phyloP scores from a whole-genome alignment of 2,888 invertebrate genomes.

The Andrena hattorfiana region DNA sequence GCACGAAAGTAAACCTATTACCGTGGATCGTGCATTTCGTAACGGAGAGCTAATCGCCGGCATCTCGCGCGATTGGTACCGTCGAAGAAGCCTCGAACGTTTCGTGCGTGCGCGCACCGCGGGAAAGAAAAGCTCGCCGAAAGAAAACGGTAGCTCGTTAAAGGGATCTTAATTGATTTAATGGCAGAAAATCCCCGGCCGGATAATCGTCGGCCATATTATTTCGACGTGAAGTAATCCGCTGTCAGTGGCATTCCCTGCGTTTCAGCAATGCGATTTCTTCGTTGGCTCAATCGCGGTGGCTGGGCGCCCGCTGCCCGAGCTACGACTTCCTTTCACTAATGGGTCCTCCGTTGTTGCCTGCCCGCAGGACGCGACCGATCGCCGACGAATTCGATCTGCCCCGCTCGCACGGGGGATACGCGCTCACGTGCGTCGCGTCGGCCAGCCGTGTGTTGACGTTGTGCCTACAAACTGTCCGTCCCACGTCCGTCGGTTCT shows the following conservation, averaged over 20 bases:
- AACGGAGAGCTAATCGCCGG: slow-evolving; percentile 18
- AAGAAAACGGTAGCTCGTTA: slow-evolving; percentile 54
- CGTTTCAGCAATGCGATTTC: slow-evolving; percentile 49
- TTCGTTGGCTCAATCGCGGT: slow-evolving; percentile 40
- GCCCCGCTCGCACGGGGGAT: too few relatives aligned
- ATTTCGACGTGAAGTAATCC: slow-evolving; percentile 53
- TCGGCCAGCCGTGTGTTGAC: slow-evolving; percentile 58
- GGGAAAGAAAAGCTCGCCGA: slow-evolving; percentile 14
- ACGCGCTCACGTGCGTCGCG: slow-evolving; percentile 35
- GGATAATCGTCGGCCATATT: slow-evolving; percentile 56
- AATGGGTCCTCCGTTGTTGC: slow-evolving; percentile 50
- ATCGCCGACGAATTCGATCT: slow-evolving; percentile 68
- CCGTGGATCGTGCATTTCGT: neutral
- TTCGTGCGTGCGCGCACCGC: neutral
- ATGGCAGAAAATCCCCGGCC: slow-evolving; percentile 50
- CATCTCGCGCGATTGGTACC: slow-evolving; percentile 6
- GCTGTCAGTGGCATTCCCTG: slow-evolving; percentile 42
- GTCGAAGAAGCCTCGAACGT: slow-evolving; percentile 4
- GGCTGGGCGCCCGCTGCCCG: neutral
- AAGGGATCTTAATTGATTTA: slow-evolving; percentile 55
- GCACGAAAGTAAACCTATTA: slow-evolving; percentile 6
- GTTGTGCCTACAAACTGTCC: slow-evolving; percentile 58
- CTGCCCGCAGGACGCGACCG: slow-evolving; percentile 41
- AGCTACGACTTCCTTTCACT: slow-evolving; percentile 65
- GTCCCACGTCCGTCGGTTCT: slow-evolving; percentile 61